Evolutionary conservation across 2,888 invertebrate genomes (phyloP), one percentile per base, ranked within the genome.

Genomic region (Copidosoma aretas): DNA sequence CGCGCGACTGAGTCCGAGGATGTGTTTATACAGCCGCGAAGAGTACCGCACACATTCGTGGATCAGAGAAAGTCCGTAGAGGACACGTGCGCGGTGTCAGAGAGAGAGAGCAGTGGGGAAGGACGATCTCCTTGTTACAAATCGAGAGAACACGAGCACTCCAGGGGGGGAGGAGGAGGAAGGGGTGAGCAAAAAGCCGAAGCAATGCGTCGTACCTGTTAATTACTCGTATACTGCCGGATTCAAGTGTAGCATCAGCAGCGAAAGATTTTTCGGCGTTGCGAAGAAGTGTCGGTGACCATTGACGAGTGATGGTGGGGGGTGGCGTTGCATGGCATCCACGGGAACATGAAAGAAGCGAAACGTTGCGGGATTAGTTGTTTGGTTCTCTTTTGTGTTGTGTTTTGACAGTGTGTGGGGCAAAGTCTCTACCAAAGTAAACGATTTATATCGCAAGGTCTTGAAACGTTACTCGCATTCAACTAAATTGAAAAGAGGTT

Each of bases 121-220:
- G 39, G 43, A 17, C 52, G 17, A 52, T 49, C 49, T 49, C 49
- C 19, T 19, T 49, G 17, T 57, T 61, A 61, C 41, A 61, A 61
- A 53, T 32, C 66, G 63, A 24, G 46, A 63, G 68, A 59, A 66
- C 60, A 65, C 10, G 24, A 32, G 32, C 32, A 5, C 8, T 32
- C 8, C n/a, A n/a, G n/a, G n/a, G n/a, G 17, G 14, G 21, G 21
- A 22, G 43, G 17, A 17, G 43, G 12, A 15, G 43, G 43, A 12
- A 12, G 4, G 43, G 43, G 58, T 60, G 66, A 52, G 54, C 65
- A 17, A 54, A 32, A 32, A 60, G 49, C 66, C 15, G 57, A 69
- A 69, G 67, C 67, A 43, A 71, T 58, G 14, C 66, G 17, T 25
- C 64, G 60, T 71, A 71, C 71, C 71, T 71, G 22, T 71, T 64